Conservation (phyloP, 2,113 vertebrate genomes). For the Hoplias malabaricus region DNA sequence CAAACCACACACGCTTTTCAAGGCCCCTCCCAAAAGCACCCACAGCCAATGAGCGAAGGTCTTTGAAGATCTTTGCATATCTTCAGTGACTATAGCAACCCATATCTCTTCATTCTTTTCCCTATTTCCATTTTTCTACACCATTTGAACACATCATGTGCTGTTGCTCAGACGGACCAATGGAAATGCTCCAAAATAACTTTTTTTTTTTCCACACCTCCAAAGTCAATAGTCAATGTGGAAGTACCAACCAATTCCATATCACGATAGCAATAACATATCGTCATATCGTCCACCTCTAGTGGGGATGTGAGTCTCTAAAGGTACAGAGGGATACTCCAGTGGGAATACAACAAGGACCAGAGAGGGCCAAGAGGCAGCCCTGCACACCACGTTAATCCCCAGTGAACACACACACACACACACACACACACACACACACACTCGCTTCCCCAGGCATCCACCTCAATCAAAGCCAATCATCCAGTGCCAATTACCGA, state of each 20-base stretch:
- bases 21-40: neutral
- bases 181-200: too few species aligned
- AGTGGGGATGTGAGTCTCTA: neutral
- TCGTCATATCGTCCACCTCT: neutral
- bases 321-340: neutral
- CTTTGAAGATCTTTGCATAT: neutral
- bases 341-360: conserved; percentile 2
- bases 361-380: neutral
- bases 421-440: neutral
- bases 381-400: neutral
- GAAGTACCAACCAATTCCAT: too few species aligned
- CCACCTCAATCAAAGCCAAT: conserved; percentile 29
- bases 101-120: too few species aligned
- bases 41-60: neutral
- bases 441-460: conserved; percentile 3
- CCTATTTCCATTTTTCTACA: too few species aligned
- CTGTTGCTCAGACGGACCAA: too few species aligned
- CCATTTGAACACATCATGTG: too few species aligned
- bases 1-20: neutral
- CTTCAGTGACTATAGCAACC: neutral
- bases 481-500: conserved; percentile 32
- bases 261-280: neutral
- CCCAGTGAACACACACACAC: neutral
- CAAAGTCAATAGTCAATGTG: too few species aligned
- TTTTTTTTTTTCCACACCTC: too few species aligned